A percentile compares a stretch with the other conserved stretches of the same genome.
Evolutionary conservation across 64 coral and sea anemone species (phyloP).

Genomic region (Acropora yongei): DNA sequence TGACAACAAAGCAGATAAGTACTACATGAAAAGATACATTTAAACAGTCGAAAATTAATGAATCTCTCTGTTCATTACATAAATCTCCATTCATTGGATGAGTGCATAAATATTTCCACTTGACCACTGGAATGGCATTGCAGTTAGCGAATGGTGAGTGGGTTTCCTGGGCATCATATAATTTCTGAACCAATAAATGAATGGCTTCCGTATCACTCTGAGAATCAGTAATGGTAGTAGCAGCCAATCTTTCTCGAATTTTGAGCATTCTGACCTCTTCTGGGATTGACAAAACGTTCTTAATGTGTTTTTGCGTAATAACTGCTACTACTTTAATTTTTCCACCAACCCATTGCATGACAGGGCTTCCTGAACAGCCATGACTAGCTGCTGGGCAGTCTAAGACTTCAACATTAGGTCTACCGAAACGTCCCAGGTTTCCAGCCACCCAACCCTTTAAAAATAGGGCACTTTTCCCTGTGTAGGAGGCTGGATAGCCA

Average conservation of each 20-base stretch:
- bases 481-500: background rate
- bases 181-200: background rate
- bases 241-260: background rate
- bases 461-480: background rate
- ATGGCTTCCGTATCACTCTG: no score
- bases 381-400: background rate
- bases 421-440: background rate
- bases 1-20: no score
- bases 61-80: no score
- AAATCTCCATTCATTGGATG: no score
- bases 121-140: background rate
- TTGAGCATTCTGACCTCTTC: background rate
- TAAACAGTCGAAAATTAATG: no score
- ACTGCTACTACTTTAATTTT: background rate
- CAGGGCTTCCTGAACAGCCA: slow-evolving; percentile 11
- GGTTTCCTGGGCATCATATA: background rate
- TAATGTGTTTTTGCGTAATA: background rate
- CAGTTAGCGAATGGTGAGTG: background rate
- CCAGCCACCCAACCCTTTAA: background rate
- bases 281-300: background rate
- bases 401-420: background rate
- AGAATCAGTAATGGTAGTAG: background rate
- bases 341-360: background rate
- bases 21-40: no score
- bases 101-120: no score